phyloP scores from a whole-genome alignment of 2,797 vertebrate genomes.

The Chelmon rostratus region DNA sequence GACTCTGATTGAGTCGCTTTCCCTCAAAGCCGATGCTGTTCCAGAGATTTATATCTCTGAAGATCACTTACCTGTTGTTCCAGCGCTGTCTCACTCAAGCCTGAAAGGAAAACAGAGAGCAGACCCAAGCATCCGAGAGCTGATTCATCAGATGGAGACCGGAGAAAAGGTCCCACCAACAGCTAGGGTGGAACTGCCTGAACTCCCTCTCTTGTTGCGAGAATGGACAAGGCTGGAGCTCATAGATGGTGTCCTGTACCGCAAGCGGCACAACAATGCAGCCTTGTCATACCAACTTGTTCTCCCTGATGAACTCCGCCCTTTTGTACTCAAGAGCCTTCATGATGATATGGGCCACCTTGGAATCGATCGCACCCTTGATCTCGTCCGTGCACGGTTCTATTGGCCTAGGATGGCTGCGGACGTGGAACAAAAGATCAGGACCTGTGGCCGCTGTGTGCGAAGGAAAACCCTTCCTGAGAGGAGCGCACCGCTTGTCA shows the following conservation, averaged over 20 bases:
- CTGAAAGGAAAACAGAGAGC: no score
- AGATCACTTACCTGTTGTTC: background rate
- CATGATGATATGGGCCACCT: background rate
- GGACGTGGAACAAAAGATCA: background rate
- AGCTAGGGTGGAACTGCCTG: background rate
- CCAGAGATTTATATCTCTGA: background rate
- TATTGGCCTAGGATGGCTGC: background rate
- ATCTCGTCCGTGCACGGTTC: background rate
- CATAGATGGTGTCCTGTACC: background rate
- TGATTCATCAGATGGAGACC: no score
- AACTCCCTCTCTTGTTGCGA: background rate
- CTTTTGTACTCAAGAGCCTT: background rate
- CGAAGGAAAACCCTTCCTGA: background rate
- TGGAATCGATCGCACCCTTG: background rate
- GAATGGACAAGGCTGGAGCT: background rate
- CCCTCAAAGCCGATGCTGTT: conserved; percentile 1
- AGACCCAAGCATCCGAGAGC: no score
- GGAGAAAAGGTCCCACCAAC: background rate
- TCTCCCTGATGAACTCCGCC: background rate
- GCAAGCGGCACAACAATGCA: background rate
- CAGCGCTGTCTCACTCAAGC: background rate
- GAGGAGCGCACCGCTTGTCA: no score
- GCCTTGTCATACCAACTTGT: background rate
- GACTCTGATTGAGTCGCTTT: background rate
- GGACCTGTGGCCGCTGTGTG: background rate